phyloP scores from a whole-genome alignment of 2,888 invertebrate species.

The Odontocerum albicorne region DNA sequence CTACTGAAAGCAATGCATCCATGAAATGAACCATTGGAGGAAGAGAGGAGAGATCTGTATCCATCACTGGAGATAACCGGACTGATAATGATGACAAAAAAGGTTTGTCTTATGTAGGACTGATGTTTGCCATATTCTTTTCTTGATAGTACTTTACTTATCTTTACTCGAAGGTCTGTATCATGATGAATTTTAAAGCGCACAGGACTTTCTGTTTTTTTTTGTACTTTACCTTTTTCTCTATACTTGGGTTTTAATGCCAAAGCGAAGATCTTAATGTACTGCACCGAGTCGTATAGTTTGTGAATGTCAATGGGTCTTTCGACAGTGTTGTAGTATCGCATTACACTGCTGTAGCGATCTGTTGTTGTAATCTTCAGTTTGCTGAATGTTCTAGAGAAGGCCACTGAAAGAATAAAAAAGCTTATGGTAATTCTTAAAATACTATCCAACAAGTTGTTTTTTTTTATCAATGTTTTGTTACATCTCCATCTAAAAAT shows the following conservation, averaged over 20 bases:
- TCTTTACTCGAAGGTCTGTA: too few species aligned
- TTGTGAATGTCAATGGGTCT: constrained; percentile 47
- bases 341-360: constrained; percentile 47
- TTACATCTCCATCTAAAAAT: too few species aligned
- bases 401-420: constrained; percentile 44
- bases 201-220: neutral
- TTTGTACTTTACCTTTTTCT: constrained; percentile 46
- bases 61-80: too few species aligned
- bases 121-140: too few species aligned
- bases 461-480: too few species aligned
- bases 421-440: neutral
- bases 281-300: constrained; percentile 44
- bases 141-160: too few species aligned
- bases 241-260: constrained; percentile 49
- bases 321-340: constrained; percentile 49
- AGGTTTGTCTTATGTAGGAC: too few species aligned
- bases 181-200: too few species aligned
- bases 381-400: constrained; percentile 53
- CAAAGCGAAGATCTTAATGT: constrained; percentile 52
- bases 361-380: constrained; percentile 51
- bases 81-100: too few species aligned
- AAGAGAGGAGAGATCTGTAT: too few species aligned
- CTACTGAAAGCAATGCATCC: too few species aligned
- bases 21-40: too few species aligned
- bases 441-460: neutral